Evolutionary conservation across 1,140 invertebrate genomes (phyloP).

Genomic region (Diachasmimorpha longicaudata): DNA sequence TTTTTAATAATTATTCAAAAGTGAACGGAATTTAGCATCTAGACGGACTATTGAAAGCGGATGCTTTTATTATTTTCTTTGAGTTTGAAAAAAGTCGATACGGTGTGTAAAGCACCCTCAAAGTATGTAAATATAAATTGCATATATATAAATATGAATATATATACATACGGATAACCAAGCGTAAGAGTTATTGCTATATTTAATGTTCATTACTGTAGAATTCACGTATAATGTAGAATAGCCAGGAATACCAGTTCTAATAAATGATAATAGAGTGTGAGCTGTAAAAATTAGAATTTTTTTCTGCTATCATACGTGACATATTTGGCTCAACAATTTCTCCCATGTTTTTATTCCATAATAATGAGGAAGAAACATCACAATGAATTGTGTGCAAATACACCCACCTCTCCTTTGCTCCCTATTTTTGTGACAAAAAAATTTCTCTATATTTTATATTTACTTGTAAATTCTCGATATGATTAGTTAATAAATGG

Average conservation of each 20-base stretch:
- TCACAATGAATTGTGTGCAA: too few relatives aligned
- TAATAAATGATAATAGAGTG: neutral
- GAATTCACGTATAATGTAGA: neutral
- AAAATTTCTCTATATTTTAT: conserved; percentile 46
- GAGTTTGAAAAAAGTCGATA: neutral
- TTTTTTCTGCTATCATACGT: neutral
- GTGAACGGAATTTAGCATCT: too few relatives aligned
- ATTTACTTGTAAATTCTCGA: conserved; percentile 44
- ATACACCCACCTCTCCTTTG: too few relatives aligned
- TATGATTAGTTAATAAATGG: conserved; percentile 45
- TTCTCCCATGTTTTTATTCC: neutral
- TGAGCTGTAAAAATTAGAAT: neutral
- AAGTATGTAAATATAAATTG: neutral
- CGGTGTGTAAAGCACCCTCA: neutral
- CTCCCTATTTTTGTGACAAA: conserved; percentile 26
- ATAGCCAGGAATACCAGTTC: neutral
- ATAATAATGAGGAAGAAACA: too few relatives aligned
- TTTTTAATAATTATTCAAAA: too few relatives aligned
- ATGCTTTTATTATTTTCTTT: neutral
- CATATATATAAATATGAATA: conserved; percentile 21
- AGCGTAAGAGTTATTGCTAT: neutral
- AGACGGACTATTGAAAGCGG: too few relatives aligned
- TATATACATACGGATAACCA: neutral
- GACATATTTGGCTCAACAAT: too few relatives aligned
- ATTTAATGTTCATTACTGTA: neutral